phyloP scores from a whole-genome alignment of 2,113 vertebrate genomes.

The Aegithalos caudatus region DNA sequence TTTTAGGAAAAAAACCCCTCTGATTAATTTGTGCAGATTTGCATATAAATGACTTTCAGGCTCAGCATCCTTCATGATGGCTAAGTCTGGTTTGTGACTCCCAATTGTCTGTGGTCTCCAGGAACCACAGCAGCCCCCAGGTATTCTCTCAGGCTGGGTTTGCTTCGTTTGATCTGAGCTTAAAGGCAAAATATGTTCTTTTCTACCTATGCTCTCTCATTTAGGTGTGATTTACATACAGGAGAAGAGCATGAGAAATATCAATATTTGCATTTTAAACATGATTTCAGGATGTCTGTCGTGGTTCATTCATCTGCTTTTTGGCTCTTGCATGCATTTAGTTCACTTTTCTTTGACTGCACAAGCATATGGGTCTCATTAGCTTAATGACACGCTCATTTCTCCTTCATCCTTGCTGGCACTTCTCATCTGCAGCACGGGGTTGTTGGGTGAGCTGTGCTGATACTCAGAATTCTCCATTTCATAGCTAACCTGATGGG shows the following conservation, averaged over 20 bases:
- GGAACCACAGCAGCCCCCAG: background rate
- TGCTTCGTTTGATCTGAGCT: constrained; percentile 1
- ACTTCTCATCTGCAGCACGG: background rate
- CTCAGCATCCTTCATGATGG: background rate
- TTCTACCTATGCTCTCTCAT: background rate
- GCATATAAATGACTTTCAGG: constrained; percentile 11
- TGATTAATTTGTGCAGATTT: background rate
- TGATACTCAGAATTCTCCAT: background rate
- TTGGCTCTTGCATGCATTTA: background rate
- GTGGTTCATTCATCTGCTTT: constrained; percentile 14
- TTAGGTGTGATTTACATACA: constrained; percentile 23
- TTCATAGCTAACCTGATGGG: background rate
- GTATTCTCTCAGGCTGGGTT: background rate
- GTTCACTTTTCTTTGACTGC: background rate
- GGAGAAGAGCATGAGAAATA: background rate
- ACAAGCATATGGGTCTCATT: constrained; percentile 33
- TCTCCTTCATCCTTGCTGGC: constrained; percentile 15
- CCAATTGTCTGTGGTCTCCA: background rate
- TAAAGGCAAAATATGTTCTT: constrained; percentile 20
- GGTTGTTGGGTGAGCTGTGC: background rate
- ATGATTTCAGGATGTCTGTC: background rate
- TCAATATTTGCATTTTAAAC: constrained; percentile 44
- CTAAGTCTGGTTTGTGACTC: background rate
- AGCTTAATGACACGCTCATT: background rate
- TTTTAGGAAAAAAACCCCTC: background rate